phyloP scores from a whole-genome alignment of 2,113 vertebrate species.

The Chelonoidis abingdonii region DNA sequence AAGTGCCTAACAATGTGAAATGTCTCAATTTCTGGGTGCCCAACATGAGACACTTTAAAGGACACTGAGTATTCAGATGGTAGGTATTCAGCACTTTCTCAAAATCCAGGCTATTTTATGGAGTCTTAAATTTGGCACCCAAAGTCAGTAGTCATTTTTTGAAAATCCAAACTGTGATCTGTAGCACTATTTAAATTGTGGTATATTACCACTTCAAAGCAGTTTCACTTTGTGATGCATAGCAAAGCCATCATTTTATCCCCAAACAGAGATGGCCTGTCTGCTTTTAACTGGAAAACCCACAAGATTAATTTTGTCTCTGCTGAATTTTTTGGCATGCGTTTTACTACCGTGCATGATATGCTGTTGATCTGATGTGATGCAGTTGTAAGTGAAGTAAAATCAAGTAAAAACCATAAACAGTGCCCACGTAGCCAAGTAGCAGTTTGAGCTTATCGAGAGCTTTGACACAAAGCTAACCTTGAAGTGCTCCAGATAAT shows the following conservation, averaged over 20 bases:
- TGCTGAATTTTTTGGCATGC: neutral
- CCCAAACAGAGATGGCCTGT: neutral
- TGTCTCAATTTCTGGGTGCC: neutral
- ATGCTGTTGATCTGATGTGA: neutral
- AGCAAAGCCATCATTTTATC: neutral
- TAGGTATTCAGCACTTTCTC: neutral
- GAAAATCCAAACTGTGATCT: neutral
- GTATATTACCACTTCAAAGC: neutral
- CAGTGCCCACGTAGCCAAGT: neutral
- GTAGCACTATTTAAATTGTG: neutral
- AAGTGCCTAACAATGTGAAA: neutral
- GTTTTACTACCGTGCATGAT: neutral
- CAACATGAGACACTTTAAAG: neutral
- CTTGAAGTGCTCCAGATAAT: conserved; percentile 50
- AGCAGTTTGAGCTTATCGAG: neutral
- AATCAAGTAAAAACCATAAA: neutral
- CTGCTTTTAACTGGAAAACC: neutral
- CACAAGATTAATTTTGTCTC: neutral
- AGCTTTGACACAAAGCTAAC: conserved; percentile 36
- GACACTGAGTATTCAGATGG: neutral
- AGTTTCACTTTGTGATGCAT: neutral
- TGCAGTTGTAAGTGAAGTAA: neutral
- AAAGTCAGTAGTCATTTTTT: neutral
- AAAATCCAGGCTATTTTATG: neutral
- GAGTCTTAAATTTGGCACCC: neutral